Evolutionary conservation across 1,140 invertebrate species (phyloP).

Genomic region (Drosophila nannoptera): DNA sequence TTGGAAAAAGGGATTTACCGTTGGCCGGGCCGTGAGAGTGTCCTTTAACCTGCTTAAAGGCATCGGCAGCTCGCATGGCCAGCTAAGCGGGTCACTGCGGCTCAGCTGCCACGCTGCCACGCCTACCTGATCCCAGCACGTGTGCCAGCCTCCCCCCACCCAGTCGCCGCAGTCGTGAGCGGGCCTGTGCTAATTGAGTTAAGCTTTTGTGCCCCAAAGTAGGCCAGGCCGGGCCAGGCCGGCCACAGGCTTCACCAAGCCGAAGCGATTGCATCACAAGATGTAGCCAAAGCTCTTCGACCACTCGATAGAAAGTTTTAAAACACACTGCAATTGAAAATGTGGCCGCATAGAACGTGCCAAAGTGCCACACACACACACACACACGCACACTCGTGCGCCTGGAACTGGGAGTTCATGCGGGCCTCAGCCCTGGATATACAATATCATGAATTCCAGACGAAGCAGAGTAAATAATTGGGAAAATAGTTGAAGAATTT

Average conservation of each 20-base stretch:
- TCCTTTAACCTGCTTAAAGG: conserved; percentile 59
- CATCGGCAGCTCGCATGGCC: conserved; percentile 49
- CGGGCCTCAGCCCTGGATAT: conserved; percentile 17
- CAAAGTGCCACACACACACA: conserved; percentile 43
- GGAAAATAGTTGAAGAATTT: not conserved
- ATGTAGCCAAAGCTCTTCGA: conserved; percentile 30
- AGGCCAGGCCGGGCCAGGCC: conserved; percentile 57
- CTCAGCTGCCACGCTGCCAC: conserved; percentile 18
- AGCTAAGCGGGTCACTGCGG: conserved; percentile 55
- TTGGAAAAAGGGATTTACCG: conserved; percentile 70
- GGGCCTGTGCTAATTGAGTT: conserved; percentile 66
- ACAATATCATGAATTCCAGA: not conserved
- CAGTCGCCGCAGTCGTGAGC: conserved; percentile 62
- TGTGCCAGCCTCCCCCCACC: conserved; percentile 40
- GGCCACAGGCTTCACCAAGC: conserved; percentile 47
- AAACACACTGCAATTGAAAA: conserved; percentile 49
- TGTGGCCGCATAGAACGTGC: conserved; percentile 50
- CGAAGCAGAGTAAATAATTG: not conserved
- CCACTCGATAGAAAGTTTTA: conserved; percentile 60
- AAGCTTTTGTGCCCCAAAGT: conserved; percentile 65
- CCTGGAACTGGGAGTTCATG: conserved; percentile 42
- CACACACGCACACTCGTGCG: conserved; percentile 21
- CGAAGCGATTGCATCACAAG: conserved; percentile 62
- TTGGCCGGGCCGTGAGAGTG: conserved; percentile 21
- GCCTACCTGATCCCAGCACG: conserved; percentile 21